Conservation (phyloP, 2,113 vertebrate genomes). For the Castor canadensis region DNA sequence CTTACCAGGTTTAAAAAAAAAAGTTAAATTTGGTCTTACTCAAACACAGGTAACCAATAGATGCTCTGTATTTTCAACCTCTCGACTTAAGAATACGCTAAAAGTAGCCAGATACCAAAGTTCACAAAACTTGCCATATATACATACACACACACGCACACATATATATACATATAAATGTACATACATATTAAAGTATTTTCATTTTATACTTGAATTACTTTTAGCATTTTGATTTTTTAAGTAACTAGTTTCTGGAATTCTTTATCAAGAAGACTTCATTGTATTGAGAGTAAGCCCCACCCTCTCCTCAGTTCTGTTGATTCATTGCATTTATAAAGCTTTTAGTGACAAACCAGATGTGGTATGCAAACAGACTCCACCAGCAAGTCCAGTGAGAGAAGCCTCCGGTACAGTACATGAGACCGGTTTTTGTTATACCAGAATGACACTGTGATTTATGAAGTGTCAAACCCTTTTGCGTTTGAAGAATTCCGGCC, state of each 20-base stretch:
- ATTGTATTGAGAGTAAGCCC: constrained; percentile 45
- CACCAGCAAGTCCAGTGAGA: constrained; percentile 54
- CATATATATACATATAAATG: neutral
- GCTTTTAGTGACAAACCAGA: constrained; percentile 79
- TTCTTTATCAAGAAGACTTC: constrained; percentile 1
- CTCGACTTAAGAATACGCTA: neutral
- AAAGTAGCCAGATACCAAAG: neutral
- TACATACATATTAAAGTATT: neutral
- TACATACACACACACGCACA: too few species aligned
- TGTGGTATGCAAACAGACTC: constrained; percentile 78
- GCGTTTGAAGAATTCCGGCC: constrained; percentile 80
- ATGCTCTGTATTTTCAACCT: neutral
- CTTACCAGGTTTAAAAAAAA: neutral
- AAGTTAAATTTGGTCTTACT: constrained; percentile 21
- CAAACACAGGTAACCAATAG: neutral
- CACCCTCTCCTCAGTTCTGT: constrained; percentile 39
- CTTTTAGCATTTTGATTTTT: constrained; percentile 16
- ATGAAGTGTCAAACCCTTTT: constrained; percentile 80
- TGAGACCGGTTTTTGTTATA: constrained; percentile 77
- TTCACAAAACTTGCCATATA: neutral
- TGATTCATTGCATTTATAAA: constrained; percentile 78
- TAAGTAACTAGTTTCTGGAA: constrained; percentile 33
- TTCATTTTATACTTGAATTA: constrained; percentile 20
- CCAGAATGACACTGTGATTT: constrained; percentile 81
- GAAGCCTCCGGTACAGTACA: constrained; percentile 63